Conservation (phyloP, 2,113 vertebrate species). For the Mohoua ochrocephala region DNA sequence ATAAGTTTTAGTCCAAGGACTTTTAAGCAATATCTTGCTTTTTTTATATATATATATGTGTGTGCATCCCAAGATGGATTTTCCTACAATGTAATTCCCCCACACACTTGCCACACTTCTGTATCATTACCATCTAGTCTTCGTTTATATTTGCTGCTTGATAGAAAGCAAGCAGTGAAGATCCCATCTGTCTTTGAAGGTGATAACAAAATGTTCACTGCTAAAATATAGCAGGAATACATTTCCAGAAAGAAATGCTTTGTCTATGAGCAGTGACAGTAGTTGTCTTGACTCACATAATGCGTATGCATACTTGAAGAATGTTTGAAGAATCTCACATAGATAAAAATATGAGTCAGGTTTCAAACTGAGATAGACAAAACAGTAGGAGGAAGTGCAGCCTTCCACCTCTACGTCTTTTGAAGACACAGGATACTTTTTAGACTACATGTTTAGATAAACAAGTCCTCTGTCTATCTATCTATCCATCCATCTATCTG, state of each 20-base stretch:
- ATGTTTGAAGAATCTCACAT: not conserved
- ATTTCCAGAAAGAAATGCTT: not conserved
- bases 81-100: not conserved
- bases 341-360: not conserved
- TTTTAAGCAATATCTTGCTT: not conserved
- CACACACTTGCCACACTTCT: not conserved
- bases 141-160: not conserved
- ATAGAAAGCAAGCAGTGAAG: not conserved
- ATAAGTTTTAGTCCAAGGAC: not conserved
- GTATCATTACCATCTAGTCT: not conserved
- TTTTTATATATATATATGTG: not conserved
- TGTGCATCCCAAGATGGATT: not conserved
- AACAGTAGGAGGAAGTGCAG: not conserved
- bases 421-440: not conserved
- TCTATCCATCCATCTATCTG: not conserved
- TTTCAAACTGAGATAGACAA: not conserved
- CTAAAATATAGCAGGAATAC: not conserved
- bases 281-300: not conserved
- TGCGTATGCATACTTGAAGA: not conserved
- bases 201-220: not conserved
- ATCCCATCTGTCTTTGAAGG: not conserved
- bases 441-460: not conserved
- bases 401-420: not conserved
- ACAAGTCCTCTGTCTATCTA: fast-evolving
- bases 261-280: not conserved